Evolutionary conservation across 2,797 vertebrate species (phyloP).

Genomic region (Psittacula echo): DNA sequence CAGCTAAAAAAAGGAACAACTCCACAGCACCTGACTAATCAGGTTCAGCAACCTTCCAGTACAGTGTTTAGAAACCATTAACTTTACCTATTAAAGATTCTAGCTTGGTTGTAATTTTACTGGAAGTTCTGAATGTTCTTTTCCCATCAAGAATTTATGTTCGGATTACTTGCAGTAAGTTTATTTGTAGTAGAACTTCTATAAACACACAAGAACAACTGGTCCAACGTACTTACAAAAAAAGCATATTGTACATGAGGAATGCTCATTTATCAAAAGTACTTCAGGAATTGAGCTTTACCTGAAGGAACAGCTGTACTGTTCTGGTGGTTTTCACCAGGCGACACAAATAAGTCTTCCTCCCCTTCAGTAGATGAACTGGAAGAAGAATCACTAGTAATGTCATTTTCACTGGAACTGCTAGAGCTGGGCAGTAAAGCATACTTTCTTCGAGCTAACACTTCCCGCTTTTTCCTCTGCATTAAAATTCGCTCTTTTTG

Average conservation of each 20-base stretch:
- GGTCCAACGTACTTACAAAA: background rate
- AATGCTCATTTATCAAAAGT: background rate
- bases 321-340: conserved; percentile 91
- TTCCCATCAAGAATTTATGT: background rate
- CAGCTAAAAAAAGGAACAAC: background rate
- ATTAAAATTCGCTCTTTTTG: conserved; percentile 94
- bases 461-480: conserved; percentile 95
- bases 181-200: background rate
- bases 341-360: conserved; percentile 93
- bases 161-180: background rate
- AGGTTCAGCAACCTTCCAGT: background rate
- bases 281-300: conserved; percentile 65
- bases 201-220: background rate
- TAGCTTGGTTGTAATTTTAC: background rate
- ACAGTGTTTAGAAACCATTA: background rate
- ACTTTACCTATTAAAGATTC: background rate
- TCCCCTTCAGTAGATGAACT: conserved; percentile 94
- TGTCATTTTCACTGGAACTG: conserved; percentile 93
- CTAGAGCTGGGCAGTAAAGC: conserved; percentile 94
- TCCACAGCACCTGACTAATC: background rate
- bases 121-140: background rate
- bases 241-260: fast-evolving
- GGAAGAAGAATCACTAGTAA: conserved; percentile 92
- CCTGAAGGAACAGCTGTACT: conserved; percentile 90
- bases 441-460: conserved; percentile 92